Evolutionary conservation across 2,113 vertebrate genomes (phyloP), one percentile per base, ranked within the genome.

Genomic region (Atractosteus spatula): DNA sequence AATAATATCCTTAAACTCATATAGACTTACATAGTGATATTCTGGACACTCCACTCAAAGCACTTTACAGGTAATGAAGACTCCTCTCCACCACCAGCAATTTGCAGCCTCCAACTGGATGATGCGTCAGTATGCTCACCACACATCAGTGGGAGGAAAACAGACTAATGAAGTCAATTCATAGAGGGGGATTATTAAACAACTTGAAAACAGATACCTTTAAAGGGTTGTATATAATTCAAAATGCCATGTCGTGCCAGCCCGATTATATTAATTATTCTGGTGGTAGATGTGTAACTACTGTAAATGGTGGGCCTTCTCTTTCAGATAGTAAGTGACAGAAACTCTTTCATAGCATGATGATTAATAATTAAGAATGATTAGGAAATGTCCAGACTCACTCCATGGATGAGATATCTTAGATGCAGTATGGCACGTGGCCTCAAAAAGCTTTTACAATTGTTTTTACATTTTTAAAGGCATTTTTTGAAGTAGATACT

Each of bases 241-340:
- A 44, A 42, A 42, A 66, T n/a, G 64, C 43, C 64, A 45, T 51
- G 47, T 51, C 2, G 5, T 51, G 47, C 47, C 47, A 51, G 5
- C 10, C 47, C 5, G 1, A 51, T 51, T 51, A 51, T 51, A 5
- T 10, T 51, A 47, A 77, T 74, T 68, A 73, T 44, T 70, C 74
- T 68, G 65, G 45, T 41, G 47, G 10, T 76, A 80, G 55, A 72
- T 80, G 73, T 86, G 82, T 83, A 84, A 86, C 82, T 79, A 78
- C 81, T 83, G 87, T 78, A 85, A 80, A 66, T 86, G 81, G 87
- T 85, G 80, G 78, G 84, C 85, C 82, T 88, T 89, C 83, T 84
- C 84, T 86, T 81, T 76, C 80, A 45, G 42, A 42, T 12, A 13
- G 13, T 6, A n/a, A n/a, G n/a, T 62, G 72, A 62, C 41, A 44